These are phyloP conservation scores for Neotoma lepida DNA, from an alignment of 2,113 vertebrate genomes.

Conservation along the genomic window DNA sequence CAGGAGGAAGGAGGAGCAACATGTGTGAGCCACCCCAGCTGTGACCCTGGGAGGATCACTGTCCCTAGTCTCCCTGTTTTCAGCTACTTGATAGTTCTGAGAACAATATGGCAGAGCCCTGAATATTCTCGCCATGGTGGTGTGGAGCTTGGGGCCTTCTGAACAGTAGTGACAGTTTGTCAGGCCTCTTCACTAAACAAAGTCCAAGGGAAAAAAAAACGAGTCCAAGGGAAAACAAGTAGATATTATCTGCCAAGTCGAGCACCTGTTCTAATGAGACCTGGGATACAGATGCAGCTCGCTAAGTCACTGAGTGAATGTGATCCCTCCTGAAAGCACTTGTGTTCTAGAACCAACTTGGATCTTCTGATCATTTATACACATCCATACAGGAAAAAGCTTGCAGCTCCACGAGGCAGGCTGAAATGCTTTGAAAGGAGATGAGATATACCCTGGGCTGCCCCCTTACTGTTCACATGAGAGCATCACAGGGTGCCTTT, in stretches of 20 bases:
- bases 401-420: background rate
- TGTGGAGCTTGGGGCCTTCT: background rate
- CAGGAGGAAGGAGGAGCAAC: background rate
- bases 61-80: background rate
- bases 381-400: background rate
- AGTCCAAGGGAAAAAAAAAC: background rate
- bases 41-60: background rate
- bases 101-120: background rate
- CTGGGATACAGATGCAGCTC: fast-evolving
- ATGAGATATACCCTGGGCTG: background rate
- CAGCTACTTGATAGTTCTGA: background rate
- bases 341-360: background rate
- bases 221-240: background rate
- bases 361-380: background rate
- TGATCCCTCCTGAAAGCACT: background rate
- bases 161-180: no score
- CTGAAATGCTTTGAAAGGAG: background rate
- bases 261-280: background rate
- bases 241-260: background rate
- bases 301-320: background rate
- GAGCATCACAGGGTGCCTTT: background rate
- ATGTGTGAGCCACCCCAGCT: background rate
- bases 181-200: background rate
- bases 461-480: background rate
- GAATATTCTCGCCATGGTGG: background rate